Evolutionary conservation across 2,113 vertebrate species (phyloP).

Genomic region (Eulacestoma nigropectus): DNA sequence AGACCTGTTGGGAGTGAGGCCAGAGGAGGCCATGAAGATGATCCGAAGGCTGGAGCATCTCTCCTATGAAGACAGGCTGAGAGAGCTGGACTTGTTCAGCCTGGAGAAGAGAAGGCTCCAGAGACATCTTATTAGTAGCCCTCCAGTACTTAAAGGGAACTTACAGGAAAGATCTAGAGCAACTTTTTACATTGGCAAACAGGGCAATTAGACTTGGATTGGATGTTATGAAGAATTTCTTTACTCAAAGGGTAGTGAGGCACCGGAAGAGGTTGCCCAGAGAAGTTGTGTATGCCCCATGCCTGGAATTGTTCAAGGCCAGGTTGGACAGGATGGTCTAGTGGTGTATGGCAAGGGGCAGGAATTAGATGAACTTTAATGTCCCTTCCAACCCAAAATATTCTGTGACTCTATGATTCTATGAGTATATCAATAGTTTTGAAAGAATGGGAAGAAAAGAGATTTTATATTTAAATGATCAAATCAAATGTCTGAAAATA

Average conservation of each 20-base stretch:
- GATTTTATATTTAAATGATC: neutral
- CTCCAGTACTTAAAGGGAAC: neutral
- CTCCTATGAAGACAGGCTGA: neutral
- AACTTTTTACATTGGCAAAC: neutral
- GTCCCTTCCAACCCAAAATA: neutral
- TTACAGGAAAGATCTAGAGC: neutral
- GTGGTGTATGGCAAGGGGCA: neutral
- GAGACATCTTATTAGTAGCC: no score
- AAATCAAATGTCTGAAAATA: neutral
- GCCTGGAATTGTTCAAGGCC: neutral
- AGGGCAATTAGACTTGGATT: neutral
- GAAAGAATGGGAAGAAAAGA: neutral
- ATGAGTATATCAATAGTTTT: neutral
- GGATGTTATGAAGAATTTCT: neutral
- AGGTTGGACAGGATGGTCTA: neutral
- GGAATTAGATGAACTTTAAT: neutral
- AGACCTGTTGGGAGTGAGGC: neutral
- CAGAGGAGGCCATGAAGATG: neutral
- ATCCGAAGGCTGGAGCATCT: neutral
- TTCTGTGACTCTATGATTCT: neutral
- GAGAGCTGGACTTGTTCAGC: neutral
- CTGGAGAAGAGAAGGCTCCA: neutral
- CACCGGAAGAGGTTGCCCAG: neutral
- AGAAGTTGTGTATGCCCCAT: neutral
- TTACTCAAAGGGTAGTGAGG: neutral